Conservation (phyloP, 2,888 invertebrate genomes). For the Anticlea derivata region DNA sequence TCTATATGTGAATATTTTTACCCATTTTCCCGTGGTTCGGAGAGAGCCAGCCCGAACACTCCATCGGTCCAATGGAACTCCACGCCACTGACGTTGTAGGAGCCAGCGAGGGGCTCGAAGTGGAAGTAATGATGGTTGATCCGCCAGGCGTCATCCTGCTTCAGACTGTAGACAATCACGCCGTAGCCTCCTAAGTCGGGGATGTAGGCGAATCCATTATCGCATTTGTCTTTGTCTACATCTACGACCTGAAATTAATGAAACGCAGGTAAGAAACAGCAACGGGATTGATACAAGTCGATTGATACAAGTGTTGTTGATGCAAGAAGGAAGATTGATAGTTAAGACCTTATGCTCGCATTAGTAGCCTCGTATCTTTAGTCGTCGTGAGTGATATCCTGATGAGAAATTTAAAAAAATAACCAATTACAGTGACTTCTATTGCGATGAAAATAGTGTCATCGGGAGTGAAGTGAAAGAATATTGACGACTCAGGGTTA, state of each 20-base stretch:
- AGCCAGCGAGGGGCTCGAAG: slow-evolving; percentile 91
- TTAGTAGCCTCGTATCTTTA: too few relatives aligned
- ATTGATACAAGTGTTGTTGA: too few relatives aligned
- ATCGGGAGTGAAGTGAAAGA: too few relatives aligned
- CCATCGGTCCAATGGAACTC: slow-evolving; percentile 95
- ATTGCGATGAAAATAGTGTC: too few relatives aligned
- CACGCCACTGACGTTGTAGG: slow-evolving; percentile 90
- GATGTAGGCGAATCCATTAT: slow-evolving; percentile 89
- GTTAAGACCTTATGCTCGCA: too few relatives aligned
- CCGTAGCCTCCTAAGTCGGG: slow-evolving; percentile 91
- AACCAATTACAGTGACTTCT: too few relatives aligned
- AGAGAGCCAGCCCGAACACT: slow-evolving; percentile 89
- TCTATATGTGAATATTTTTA: slow-evolving; percentile 43
- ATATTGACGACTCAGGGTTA: too few relatives aligned
- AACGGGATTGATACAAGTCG: too few relatives aligned
- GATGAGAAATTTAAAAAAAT: too few relatives aligned
- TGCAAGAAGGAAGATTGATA: too few relatives aligned
- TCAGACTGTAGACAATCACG: slow-evolving; percentile 90
- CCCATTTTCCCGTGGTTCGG: slow-evolving; percentile 83
- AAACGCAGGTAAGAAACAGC: too few relatives aligned
- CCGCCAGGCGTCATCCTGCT: slow-evolving; percentile 90
- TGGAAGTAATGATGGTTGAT: slow-evolving; percentile 92
- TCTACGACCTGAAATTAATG: slow-evolving; percentile 86
- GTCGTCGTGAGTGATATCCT: too few relatives aligned
- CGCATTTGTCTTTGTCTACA: slow-evolving; percentile 86